phyloP scores from a whole-genome alignment of 2,797 vertebrate genomes.

The Pipistrellus kuhlii region DNA sequence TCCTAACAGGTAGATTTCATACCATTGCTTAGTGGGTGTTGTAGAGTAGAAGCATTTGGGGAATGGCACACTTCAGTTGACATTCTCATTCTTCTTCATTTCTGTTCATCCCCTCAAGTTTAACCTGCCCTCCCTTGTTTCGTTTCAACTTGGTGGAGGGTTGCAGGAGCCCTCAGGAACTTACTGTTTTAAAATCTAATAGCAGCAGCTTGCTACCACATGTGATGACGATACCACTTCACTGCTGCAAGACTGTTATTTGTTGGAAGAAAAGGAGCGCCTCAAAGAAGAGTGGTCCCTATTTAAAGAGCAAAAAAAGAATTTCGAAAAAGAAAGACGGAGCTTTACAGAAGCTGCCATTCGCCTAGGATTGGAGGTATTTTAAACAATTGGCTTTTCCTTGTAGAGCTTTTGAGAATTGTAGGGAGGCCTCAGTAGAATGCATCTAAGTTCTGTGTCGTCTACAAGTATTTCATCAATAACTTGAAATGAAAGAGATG shows the following conservation, averaged over 20 bases:
- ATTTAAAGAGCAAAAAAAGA: conserved; percentile 94
- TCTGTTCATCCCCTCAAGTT: neutral
- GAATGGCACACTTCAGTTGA: neutral
- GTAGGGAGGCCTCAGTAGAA: neutral
- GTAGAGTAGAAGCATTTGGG: neutral
- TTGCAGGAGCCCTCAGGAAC: neutral
- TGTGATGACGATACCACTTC: conserved; percentile 94
- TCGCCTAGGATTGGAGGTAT: conserved; percentile 96
- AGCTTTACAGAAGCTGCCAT: conserved; percentile 98
- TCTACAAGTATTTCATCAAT: conserved; percentile 7
- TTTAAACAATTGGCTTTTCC: conserved; percentile 10
- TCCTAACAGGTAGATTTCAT: neutral
- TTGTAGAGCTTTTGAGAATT: neutral
- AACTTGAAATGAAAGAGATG: conserved; percentile 1
- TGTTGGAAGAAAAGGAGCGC: conserved; percentile 94
- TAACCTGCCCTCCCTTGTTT: neutral
- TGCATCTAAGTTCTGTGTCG: neutral
- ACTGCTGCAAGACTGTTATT: conserved; percentile 92
- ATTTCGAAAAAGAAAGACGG: conserved; percentile 95
- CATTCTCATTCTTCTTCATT: neutral
- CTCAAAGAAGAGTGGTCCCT: conserved; percentile 94
- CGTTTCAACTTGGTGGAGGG: neutral
- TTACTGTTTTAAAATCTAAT: conserved; percentile 65
- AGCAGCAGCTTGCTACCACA: conserved; percentile 94
- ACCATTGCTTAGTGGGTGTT: neutral